Evolutionary conservation across 2,888 invertebrate genomes (phyloP).

Genomic region (Aricia artaxerxes): DNA sequence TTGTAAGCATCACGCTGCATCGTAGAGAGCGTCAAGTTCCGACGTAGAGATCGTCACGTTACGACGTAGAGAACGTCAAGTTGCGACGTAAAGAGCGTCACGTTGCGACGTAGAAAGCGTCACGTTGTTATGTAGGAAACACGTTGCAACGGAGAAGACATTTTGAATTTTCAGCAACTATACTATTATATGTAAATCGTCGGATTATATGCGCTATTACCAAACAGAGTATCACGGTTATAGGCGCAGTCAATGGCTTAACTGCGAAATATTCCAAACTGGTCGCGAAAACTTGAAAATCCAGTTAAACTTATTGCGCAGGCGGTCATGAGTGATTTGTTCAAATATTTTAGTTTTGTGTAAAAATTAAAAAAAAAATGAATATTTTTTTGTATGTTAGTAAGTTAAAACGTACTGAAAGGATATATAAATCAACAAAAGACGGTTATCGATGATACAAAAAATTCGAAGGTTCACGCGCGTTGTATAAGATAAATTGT

Average conservation of each 20-base stretch:
- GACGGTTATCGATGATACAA: background rate
- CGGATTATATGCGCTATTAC: background rate
- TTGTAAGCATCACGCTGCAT: no score
- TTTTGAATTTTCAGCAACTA: background rate
- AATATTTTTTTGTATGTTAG: background rate
- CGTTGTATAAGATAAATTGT: background rate
- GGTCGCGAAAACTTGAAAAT: constrained; percentile 23
- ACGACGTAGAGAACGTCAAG: no score
- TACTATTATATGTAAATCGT: background rate
- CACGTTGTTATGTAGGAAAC: no score
- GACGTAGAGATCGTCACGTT: no score
- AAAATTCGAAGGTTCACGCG: background rate
- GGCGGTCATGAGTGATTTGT: constrained; percentile 19
- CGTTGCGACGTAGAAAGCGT: no score
- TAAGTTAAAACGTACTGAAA: background rate
- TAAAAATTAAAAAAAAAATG: background rate
- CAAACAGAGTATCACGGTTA: constrained; percentile 11
- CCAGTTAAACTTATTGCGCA: constrained; percentile 25
- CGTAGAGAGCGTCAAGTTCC: no score
- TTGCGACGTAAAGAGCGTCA: no score
- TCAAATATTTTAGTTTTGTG: constrained; percentile 1
- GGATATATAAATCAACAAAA: background rate
- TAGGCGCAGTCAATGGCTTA: constrained; percentile 7
- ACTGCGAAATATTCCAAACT: constrained; percentile 13
- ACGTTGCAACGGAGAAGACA: background rate